Conservation (phyloP, 2,113 vertebrate species). For the Eudyptes chrysolophus region DNA sequence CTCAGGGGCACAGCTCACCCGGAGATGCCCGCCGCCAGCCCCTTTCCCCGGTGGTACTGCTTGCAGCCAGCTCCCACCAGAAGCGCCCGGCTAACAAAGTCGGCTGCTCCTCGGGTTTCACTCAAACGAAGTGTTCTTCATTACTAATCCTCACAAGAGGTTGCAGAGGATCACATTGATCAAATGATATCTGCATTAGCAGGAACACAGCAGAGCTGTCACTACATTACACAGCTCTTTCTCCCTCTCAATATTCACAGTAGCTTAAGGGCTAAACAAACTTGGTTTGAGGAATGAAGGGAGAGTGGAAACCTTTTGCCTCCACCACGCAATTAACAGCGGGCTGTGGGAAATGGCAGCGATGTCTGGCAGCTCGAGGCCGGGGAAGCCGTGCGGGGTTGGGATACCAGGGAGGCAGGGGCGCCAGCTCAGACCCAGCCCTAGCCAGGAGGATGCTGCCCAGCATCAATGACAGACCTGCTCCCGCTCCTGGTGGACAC, state of each 20-base stretch:
- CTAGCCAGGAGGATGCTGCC: not conserved
- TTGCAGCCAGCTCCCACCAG: not conserved
- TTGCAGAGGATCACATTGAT: not conserved
- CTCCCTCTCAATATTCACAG: not conserved
- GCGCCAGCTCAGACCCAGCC: not conserved
- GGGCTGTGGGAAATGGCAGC: not conserved
- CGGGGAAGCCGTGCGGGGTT: not conserved
- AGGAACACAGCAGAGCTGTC: not conserved
- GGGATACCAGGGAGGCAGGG: not conserved
- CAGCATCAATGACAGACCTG: not conserved
- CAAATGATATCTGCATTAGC: constrained; percentile 33
- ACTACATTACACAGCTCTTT: not conserved
- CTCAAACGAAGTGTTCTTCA: not conserved
- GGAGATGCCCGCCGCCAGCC: fast-evolving
- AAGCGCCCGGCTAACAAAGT: not conserved
- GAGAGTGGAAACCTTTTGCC: not conserved
- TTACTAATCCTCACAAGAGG: constrained; percentile 2
- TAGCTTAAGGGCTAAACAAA: constrained; percentile 58
- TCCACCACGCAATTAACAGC: not conserved
- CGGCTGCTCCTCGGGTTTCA: not conserved
- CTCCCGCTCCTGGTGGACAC: not conserved
- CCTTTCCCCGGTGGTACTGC: not conserved
- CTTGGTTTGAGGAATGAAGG: not conserved
- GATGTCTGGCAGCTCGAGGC: not conserved
- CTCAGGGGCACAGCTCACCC: not conserved